Evolutionary conservation across 2,113 vertebrate species (phyloP), one percentile per base, ranked within the genome.

Genomic region (Phalacrocorax brasilianus): DNA sequence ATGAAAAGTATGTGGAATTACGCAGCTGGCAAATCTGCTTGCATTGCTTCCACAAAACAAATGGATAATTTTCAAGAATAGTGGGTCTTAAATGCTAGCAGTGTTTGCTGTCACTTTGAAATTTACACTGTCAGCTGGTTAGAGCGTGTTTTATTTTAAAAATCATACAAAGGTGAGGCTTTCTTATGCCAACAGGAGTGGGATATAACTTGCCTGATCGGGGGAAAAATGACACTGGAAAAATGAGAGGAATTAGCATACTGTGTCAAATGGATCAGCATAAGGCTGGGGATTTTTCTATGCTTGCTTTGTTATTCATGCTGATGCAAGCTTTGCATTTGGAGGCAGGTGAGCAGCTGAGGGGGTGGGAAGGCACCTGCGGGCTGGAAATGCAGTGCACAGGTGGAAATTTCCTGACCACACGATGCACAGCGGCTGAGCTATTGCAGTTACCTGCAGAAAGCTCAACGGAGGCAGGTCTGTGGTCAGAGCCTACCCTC

Each of bases 21-120:
- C 22, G 2, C 84, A 85, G 77, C 89, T 96, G 89, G 77, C 62
- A 85, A 65, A 94, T 71, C 65, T 95, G 92, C 85, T 72, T 52
- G 62, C n/a, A 5, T 85, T 45, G 58, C 85, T 92, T 82, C 71
- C 45, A 30, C 35, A 27, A 49, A 56, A 85, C 62, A 87, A 87
- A 81, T 9, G 79, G 75, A 42, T 73, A 71, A 78, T 78, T 91
- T 85, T 89, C 47, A 75, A 32, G 84, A 78, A 32, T 5, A 16
- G 77, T 1, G 77, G 45, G 19, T 27, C 96, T 89, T 52, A 65
- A 89, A 68, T 53, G 70, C 66, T 61, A 77, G 30, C 24, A 8
- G 42, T 38, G 74, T 85, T 91, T 75, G 67, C 68, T 78, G 73
- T 52, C 4, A 4, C n/a, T 92, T 14, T 59, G 89, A 82, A 95